Percentiles rank a stretch among this genome's conserved stretches.
Evolutionary conservation across 2,113 vertebrate genomes (phyloP).

Genomic region (Tilapia sparmanii): DNA sequence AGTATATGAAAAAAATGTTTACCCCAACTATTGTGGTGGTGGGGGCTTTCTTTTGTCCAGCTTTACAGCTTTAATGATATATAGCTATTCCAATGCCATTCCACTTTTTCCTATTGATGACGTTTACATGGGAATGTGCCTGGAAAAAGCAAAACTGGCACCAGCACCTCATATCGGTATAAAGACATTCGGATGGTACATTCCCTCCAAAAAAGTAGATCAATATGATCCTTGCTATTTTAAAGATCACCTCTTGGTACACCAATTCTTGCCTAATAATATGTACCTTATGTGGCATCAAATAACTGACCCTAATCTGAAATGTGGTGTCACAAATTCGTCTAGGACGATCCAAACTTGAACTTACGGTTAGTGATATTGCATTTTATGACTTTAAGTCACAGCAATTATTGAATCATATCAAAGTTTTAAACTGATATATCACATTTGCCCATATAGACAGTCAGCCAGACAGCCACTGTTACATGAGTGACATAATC

Average conservation of each 20-base stretch:
- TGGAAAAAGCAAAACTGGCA: constrained; percentile 42
- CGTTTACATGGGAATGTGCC: constrained; percentile 71
- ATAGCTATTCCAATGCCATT: constrained; percentile 36
- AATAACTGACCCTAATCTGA: constrained; percentile 40
- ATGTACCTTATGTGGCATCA: constrained; percentile 68
- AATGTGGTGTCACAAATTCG: neutral
- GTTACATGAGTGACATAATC: neutral
- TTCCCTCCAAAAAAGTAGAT: neutral
- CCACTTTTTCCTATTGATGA: constrained; percentile 32
- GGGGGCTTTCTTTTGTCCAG: constrained; percentile 75
- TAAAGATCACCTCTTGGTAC: constrained; percentile 69
- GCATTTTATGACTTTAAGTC: neutral
- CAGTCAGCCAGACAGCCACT: neutral
- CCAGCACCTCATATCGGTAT: constrained; percentile 44
- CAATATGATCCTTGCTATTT: constrained; percentile 68
- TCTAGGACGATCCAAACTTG: neutral
- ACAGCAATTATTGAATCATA: neutral
- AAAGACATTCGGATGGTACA: neutral
- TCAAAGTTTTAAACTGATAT: neutral
- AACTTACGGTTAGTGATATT: neutral
- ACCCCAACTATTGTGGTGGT: constrained; percentile 73
- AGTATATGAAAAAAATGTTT: constrained; percentile 48
- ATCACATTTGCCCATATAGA: neutral
- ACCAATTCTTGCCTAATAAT: constrained; percentile 64
- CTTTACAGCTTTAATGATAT: constrained; percentile 65